phyloP scores from a whole-genome alignment of 2,888 invertebrate species.

The Meteorus colon region DNA sequence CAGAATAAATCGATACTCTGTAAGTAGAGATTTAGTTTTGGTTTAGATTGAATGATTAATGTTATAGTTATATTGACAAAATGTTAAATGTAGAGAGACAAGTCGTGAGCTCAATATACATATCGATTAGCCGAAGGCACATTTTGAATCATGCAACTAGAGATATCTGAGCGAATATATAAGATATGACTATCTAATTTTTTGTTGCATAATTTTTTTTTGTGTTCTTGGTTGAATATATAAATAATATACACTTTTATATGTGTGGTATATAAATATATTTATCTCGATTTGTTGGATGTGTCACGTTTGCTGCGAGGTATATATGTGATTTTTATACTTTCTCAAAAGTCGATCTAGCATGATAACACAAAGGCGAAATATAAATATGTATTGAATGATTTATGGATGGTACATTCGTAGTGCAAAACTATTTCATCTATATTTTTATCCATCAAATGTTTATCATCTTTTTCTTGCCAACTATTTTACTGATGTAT shows the following conservation, averaged over 20 bases:
- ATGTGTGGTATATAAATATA: background rate
- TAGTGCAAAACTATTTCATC: background rate
- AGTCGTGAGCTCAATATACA: background rate
- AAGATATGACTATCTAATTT: slow-evolving; percentile 9
- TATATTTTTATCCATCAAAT: background rate
- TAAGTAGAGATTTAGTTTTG: background rate
- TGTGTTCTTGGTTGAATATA: background rate
- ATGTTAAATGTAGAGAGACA: slow-evolving; percentile 1
- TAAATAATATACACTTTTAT: background rate
- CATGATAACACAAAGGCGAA: background rate
- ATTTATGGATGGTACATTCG: background rate
- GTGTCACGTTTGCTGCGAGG: slow-evolving; percentile 11
- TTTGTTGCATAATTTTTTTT: background rate
- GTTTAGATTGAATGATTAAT: background rate
- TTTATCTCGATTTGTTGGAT: background rate
- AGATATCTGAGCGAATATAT: slow-evolving; percentile 2
- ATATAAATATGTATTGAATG: background rate
- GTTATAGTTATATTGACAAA: background rate
- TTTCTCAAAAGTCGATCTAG: slow-evolving; percentile 18
- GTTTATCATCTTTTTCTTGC: slow-evolving; percentile 4
- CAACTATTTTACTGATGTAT: background rate
- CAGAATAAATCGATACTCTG: background rate
- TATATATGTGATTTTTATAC: slow-evolving; percentile 4
- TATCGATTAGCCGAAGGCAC: slow-evolving; percentile 1
- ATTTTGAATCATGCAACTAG: background rate